A percentile compares a stretch with the other conserved stretches of the same genome.
Conservation (phyloP, 2,797 vertebrate genomes). For the Etheostoma nigrum region DNA sequence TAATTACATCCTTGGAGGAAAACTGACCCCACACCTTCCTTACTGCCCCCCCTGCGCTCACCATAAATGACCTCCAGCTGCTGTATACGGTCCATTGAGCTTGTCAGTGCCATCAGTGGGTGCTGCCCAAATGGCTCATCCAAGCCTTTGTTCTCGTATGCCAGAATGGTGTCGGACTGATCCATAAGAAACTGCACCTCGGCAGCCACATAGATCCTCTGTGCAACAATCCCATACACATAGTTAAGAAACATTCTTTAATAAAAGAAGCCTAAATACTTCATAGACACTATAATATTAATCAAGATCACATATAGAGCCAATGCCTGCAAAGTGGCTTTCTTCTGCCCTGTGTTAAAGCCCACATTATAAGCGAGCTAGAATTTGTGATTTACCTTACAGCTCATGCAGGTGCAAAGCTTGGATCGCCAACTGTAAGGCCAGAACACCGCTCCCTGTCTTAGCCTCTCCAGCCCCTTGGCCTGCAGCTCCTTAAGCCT, state of each 20-base stretch:
- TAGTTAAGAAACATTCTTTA: constrained; percentile 1
- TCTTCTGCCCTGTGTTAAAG: constrained; percentile 15
- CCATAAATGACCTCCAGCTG: constrained; percentile 96
- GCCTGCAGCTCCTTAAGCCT: constrained; percentile 86
- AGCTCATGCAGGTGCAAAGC: constrained; percentile 91
- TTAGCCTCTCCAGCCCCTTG: constrained; percentile 69
- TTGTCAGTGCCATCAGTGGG: constrained; percentile 90
- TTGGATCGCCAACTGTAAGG: constrained; percentile 90
- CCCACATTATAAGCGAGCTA: not conserved
- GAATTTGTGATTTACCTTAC: constrained; percentile 84
- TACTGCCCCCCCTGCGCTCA: constrained; percentile 71
- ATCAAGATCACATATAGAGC: constrained; percentile 8
- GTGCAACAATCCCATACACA: constrained; percentile 16
- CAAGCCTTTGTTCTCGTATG: constrained; percentile 93
- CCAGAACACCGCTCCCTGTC: constrained; percentile 92
- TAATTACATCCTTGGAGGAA: constrained; percentile 5
- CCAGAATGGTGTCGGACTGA: constrained; percentile 92
- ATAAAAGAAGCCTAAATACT: not conserved
- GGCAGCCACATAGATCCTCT: constrained; percentile 90
- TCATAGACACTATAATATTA: constrained; percentile 2
- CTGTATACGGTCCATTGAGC: constrained; percentile 90
- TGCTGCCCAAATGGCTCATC: constrained; percentile 87
- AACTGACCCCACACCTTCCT: constrained; percentile 12
- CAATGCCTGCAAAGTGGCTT: not conserved
- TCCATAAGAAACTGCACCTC: constrained; percentile 94